These are phyloP conservation scores for Podarcis siculus DNA, from an alignment of 2,797 vertebrate species.

Conservation along the genomic window DNA sequence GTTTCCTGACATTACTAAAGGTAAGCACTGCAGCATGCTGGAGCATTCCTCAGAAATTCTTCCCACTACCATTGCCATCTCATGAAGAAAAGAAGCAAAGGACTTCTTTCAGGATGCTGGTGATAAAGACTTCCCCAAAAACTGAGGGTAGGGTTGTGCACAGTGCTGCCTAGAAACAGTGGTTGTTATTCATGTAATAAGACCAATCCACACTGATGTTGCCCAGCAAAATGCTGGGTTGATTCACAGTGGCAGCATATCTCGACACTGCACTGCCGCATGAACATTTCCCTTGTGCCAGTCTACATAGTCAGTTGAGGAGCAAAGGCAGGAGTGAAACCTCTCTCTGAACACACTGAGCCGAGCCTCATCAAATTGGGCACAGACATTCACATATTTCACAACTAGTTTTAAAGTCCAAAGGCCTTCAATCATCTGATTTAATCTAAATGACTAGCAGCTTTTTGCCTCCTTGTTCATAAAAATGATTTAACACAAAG, in stretches of 20 bases:
- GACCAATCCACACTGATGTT: neutral
- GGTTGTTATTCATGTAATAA: no score
- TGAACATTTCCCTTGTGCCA: neutral
- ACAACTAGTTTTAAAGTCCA: conserved; percentile 16
- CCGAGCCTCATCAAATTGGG: neutral
- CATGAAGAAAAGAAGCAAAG: neutral
- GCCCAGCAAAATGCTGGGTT: neutral
- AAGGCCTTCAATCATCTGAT: conserved; percentile 47
- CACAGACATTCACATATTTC: conserved; percentile 31
- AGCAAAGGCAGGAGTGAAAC: neutral
- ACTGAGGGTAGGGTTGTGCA: neutral
- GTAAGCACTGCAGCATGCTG: neutral
- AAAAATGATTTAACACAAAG: conserved; percentile 40
- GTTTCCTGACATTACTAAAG: neutral
- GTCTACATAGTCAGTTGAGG: neutral
- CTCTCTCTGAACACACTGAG: neutral
- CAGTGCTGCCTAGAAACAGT: neutral
- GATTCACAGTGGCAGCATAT: neutral
- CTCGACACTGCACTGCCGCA: neutral
- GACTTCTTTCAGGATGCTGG: neutral
- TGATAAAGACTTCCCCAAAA: neutral
- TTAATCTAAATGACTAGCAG: conserved; percentile 38
- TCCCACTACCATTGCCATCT: neutral
- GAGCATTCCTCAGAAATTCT: neutral
- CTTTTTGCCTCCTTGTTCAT: conserved; percentile 37